These are phyloP conservation scores for Octomys mimax DNA, from an alignment of 2,797 vertebrate genomes.

Conservation along the genomic window DNA sequence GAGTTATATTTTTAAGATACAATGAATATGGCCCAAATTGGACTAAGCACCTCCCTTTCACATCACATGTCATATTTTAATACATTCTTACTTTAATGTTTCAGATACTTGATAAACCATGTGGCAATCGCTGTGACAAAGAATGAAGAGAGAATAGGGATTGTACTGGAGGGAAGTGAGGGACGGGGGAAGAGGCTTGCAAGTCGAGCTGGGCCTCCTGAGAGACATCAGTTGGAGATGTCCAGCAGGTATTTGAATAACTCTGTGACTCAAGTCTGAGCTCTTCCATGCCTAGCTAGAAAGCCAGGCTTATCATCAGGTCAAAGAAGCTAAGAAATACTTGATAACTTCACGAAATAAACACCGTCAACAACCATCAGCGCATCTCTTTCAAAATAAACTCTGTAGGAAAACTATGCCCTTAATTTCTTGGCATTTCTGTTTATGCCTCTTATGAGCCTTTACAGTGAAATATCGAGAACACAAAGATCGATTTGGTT, in stretches of 20 bases:
- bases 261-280: not conserved
- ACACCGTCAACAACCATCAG: slow-evolving; percentile 17
- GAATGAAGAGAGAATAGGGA: not conserved
- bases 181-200: not conserved
- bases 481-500: slow-evolving; percentile 75
- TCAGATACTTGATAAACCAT: not conserved
- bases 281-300: not conserved
- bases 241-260: not conserved
- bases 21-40: not conserved
- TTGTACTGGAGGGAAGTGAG: not conserved
- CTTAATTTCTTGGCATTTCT: slow-evolving; percentile 68
- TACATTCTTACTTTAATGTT: too few relatives aligned
- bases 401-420: not conserved
- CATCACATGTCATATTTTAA: not conserved
- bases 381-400: slow-evolving; percentile 52
- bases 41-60: not conserved
- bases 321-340: slow-evolving; percentile 67
- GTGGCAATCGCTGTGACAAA: not conserved
- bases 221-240: not conserved
- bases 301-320: slow-evolving; percentile 49
- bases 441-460: slow-evolving; percentile 63
- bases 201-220: not conserved
- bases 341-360: slow-evolving; percentile 61
- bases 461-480: slow-evolving; percentile 67
- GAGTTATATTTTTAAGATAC: not conserved